Evolutionary conservation across 1,140 invertebrate species (phyloP).

Genomic region (Metaphire vulgaris): DNA sequence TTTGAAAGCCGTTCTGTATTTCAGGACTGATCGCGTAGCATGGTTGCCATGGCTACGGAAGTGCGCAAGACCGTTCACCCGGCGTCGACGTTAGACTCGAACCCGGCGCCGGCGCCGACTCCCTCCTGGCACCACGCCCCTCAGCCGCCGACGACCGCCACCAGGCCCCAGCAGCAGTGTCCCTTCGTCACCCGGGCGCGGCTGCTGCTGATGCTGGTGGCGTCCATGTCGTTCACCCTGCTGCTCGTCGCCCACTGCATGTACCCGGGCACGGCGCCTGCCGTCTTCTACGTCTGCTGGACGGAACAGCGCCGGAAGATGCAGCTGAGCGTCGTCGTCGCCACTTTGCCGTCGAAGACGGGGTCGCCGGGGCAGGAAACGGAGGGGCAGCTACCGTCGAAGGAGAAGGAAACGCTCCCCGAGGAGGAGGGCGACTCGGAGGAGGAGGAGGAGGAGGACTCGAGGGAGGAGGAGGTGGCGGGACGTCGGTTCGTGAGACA

Average conservation of each 20-base stretch:
- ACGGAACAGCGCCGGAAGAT: not conserved
- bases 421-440: too few species aligned
- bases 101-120: slow-evolving; percentile 1
- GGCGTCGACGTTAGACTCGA: too few species aligned
- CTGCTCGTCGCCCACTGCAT: not conserved
- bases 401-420: too few species aligned
- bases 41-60: too few species aligned
- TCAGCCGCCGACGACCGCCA: not conserved
- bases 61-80: too few species aligned
- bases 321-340: slow-evolving; percentile 3
- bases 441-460: too few species aligned
- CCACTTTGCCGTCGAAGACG: not conserved
- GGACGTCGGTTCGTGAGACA: not conserved
- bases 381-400: not conserved
- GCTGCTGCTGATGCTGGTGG: not conserved
- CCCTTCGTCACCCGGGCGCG: not conserved
- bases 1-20: too few species aligned
- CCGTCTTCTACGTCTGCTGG: not conserved
- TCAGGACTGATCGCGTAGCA: too few species aligned
- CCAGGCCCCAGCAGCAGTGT: slow-evolving; percentile 1
- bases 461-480: too few species aligned
- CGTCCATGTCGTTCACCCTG: not conserved
- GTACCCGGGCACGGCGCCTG: not conserved
- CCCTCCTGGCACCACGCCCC: not conserved
- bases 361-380: not conserved